Base-by-base conservation (phyloP, 2,888 invertebrate species). In the Drosophila eohydei region DNA sequence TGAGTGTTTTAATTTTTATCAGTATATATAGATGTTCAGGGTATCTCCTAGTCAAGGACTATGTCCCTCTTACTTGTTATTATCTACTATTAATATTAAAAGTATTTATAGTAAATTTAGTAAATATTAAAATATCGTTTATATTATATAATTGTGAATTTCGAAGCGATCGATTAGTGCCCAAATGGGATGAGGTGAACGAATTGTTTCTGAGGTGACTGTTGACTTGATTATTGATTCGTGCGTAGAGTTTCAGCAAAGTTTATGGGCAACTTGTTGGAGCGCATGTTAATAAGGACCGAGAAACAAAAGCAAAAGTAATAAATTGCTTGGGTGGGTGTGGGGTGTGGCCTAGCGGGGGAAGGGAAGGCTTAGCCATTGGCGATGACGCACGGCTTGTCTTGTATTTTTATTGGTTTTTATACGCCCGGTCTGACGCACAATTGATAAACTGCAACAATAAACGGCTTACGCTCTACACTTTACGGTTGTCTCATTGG, bases 381-480 rank as follows among this genome's bases (percentile, higher is more conserved):
- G 78, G 56, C 67, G 65, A 81, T 81, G 84, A 83, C 80, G 80
- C 80, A 80, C 83, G 63, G 32, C 30, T 11, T 11, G 50, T 51
- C 65, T 32, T 63, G 66, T 48, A 16, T 44, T 52, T 51, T 12
- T 55, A 54, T 55, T 63, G 36, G 55, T 43, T 16, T 43, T 43
- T 40, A 28, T 21, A 21, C 21, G 12, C 14, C 26, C 34, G 46
- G 61, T 46, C 64, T 83, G 80, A 80, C 83, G 80, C 83, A 80
- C 64, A 80, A 80, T 73, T 83, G 80, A 80, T 80, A 72, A 83
- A 83, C 56, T 77, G 80, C 80, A 83, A 77, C 67, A 64, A 80
- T 77, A 80, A 81, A 59, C 41, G 38, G 54, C 38, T 51, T 71
- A 58, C 43, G 28, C 50, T 51, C 21, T 30, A 11, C 40, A n/a